phyloP scores from a whole-genome alignment of 2,797 vertebrate species.

The Onychomys torridus region DNA sequence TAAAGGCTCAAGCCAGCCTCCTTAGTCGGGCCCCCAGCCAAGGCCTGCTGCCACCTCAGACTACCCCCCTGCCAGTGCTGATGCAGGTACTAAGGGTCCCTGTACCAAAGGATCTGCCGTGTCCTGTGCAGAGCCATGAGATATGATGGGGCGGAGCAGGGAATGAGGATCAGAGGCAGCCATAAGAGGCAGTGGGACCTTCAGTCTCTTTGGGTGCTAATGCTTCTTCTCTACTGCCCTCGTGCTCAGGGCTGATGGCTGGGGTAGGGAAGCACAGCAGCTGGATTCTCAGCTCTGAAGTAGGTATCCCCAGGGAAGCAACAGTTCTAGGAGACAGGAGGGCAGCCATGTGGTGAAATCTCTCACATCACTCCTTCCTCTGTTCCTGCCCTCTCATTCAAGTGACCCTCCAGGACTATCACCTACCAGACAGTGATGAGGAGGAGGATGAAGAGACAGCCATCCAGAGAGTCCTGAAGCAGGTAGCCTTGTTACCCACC shows the following conservation, averaged over 20 bases:
- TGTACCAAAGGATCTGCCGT: not conserved
- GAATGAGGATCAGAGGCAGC: not conserved
- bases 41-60: not conserved
- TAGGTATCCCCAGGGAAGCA: not conserved
- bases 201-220: not conserved
- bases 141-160: not conserved
- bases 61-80: not conserved
- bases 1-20: constrained; percentile 76
- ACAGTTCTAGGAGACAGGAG: not conserved
- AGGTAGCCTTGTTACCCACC: constrained; percentile 86
- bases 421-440: constrained; percentile 94
- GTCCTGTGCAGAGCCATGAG: not conserved
- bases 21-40: not conserved
- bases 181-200: not conserved
- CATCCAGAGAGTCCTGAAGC: constrained; percentile 93
- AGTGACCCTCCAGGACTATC: constrained; percentile 93
- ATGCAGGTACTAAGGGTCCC: not conserved
- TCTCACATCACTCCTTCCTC: not conserved
- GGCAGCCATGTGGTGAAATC: not conserved
- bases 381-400: constrained; percentile 74
- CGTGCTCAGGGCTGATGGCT: not conserved
- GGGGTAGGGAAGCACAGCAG: not conserved
- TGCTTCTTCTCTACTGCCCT: not conserved
- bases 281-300: constrained; percentile 38
- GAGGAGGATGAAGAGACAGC: constrained; percentile 95